These are phyloP conservation scores for Gephyroberyx darwinii DNA, from an alignment of 2,797 vertebrate genomes.

Conservation along the genomic window DNA sequence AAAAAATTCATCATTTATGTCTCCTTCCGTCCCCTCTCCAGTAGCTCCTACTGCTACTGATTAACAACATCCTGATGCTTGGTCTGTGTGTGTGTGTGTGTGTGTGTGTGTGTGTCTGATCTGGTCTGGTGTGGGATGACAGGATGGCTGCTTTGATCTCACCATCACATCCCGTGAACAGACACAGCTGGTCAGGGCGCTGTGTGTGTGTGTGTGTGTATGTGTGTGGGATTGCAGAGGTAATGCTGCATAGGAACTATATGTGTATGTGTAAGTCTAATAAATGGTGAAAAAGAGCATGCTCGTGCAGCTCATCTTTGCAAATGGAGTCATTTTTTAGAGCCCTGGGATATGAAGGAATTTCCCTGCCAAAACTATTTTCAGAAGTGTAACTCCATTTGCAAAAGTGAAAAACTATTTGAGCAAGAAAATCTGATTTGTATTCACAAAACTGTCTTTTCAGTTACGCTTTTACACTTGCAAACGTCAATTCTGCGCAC, in stretches of 20 bases:
- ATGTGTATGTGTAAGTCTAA: constrained; percentile 19
- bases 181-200: constrained; percentile 57
- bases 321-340: no score
- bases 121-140: constrained; percentile 57
- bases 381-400: no score
- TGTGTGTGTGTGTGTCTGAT: constrained; percentile 46
- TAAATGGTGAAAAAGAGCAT: background rate
- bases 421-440: no score
- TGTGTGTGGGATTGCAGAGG: constrained; percentile 18
- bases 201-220: constrained; percentile 31
- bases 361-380: no score
- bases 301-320: constrained; percentile 2
- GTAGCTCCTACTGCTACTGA: constrained; percentile 56
- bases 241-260: background rate
- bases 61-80: constrained; percentile 61
- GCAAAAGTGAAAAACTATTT: no score
- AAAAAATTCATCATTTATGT: background rate
- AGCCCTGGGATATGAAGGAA: no score
- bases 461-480: no score
- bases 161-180: constrained; percentile 61
- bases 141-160: constrained; percentile 70
- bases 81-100: constrained; percentile 38
- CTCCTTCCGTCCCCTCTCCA: constrained; percentile 22
- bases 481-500: no score
- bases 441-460: no score